Percentiles rank a stretch among this genome's conserved stretches.
These are phyloP conservation scores for Denticeps clupeoides DNA, from an alignment of 2,797 vertebrate species.

Conservation along the genomic window DNA sequence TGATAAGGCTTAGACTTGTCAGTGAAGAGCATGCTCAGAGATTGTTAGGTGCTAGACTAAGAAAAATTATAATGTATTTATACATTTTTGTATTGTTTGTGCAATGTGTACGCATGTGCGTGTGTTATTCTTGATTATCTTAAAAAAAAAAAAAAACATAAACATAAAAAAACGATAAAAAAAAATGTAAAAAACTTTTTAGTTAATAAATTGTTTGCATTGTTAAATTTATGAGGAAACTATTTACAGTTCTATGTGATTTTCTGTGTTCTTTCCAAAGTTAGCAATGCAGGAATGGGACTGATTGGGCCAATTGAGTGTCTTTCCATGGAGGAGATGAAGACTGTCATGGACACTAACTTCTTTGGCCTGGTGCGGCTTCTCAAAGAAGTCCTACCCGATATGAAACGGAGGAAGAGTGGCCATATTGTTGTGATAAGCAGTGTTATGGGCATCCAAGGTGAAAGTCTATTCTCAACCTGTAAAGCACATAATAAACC, in stretches of 20 bases:
- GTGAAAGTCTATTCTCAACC: conserved; percentile 30
- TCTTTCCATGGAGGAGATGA: conserved; percentile 76
- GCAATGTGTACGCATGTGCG: too few relatives aligned
- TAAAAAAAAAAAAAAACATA: too few relatives aligned
- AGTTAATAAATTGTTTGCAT: too few relatives aligned
- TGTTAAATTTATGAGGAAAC: too few relatives aligned
- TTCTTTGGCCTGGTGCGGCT: conserved; percentile 76
- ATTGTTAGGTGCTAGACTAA: too few relatives aligned
- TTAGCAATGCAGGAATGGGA: conserved; percentile 77
- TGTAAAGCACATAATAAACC: not conserved
- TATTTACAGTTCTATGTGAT: not conserved
- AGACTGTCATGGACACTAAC: conserved; percentile 77
- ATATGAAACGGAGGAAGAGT: conserved; percentile 75
- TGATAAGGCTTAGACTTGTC: too few relatives aligned
- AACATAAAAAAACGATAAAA: too few relatives aligned
- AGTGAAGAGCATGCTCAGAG: too few relatives aligned
- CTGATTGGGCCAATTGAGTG: conserved; percentile 77
- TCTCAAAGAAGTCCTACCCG: conserved; percentile 71
- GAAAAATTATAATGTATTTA: too few relatives aligned
- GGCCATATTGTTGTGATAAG: conserved; percentile 80
- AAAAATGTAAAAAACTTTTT: too few relatives aligned
- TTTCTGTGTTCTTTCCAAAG: conserved; percentile 35
- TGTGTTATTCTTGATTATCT: too few relatives aligned
- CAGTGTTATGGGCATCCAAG: conserved; percentile 80
- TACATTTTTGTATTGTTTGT: too few relatives aligned